These are phyloP conservation scores for Lepidochrysops patricia DNA, from an alignment of 2,888 invertebrate genomes.

Conservation along the genomic window DNA sequence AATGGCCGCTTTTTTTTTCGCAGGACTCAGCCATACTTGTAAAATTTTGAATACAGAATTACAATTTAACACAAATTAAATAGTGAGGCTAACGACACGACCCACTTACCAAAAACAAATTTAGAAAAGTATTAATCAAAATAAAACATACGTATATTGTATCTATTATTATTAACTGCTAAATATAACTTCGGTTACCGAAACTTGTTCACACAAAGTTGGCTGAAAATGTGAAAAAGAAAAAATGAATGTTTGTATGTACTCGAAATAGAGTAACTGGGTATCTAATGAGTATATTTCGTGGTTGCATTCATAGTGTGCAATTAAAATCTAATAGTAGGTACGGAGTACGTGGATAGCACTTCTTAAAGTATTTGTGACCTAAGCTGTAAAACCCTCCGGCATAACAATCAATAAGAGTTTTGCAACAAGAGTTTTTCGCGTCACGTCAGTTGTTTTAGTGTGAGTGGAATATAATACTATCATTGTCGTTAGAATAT, in stretches of 20 bases:
- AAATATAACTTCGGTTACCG: constrained; percentile 64
- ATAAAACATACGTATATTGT: constrained; percentile 50
- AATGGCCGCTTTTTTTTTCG: no score
- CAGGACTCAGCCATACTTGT: no score
- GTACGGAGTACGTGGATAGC: no score
- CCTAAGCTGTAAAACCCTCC: no score
- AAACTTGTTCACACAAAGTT: constrained; percentile 72
- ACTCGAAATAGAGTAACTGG: no score
- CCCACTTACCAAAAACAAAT: constrained; percentile 66
- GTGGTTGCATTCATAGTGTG: no score
- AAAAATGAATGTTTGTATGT: constrained; percentile 56
- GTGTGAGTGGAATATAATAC: background rate
- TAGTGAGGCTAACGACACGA: constrained; percentile 36
- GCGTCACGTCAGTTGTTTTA: background rate
- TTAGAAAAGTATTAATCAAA: constrained; percentile 48
- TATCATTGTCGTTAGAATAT: background rate
- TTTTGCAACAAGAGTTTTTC: no score
- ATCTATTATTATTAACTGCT: constrained; percentile 55
- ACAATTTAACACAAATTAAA: constrained; percentile 18
- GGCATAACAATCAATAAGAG: no score
- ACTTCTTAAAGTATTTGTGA: no score
- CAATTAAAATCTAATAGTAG: no score
- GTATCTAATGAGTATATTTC: no score
- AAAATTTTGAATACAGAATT: constrained; percentile 1
- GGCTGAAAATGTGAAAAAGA: constrained; percentile 66